Conservation (phyloP, 2,888 invertebrate genomes). For the Scaptomyza reducta region DNA sequence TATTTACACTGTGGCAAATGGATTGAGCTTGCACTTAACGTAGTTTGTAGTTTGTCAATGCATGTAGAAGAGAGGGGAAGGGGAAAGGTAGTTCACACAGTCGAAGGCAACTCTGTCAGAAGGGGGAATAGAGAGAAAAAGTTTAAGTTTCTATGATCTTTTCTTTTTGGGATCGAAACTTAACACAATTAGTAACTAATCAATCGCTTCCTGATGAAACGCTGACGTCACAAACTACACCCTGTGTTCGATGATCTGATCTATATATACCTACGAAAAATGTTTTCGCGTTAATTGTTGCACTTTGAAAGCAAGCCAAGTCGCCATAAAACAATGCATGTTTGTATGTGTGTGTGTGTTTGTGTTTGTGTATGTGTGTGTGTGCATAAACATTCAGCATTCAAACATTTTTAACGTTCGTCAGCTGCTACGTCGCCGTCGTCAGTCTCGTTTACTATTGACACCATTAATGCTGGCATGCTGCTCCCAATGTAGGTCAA, state of each 20-base stretch:
- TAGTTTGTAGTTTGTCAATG: slow-evolving; percentile 4
- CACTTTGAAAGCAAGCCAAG: slow-evolving; percentile 48
- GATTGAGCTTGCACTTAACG: slow-evolving; percentile 1
- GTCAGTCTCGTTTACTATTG: slow-evolving; percentile 80
- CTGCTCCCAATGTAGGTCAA: slow-evolving; percentile 79
- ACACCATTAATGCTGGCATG: slow-evolving; percentile 77
- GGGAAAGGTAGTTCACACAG: not conserved
- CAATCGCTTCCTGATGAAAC: no score
- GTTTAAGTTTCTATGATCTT: no score
- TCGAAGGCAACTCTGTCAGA: no score
- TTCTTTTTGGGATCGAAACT: no score
- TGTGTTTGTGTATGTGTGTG: slow-evolving; percentile 27
- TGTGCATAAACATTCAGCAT: slow-evolving; percentile 68
- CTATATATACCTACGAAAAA: slow-evolving; percentile 17
- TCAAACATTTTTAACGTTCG: slow-evolving; percentile 47
- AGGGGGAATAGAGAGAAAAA: no score
- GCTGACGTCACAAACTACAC: slow-evolving; percentile 22
- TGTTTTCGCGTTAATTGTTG: slow-evolving; percentile 52
- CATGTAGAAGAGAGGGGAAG: not conserved
- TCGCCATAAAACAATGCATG: slow-evolving; percentile 2
- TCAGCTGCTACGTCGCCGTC: slow-evolving; percentile 45
- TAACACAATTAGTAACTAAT: no score
- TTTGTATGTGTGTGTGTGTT: not conserved
- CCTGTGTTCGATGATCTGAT: slow-evolving; percentile 5
- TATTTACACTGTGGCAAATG: slow-evolving; percentile 21